These are phyloP conservation scores for Diadumene lineata DNA, from an alignment of 92 coral and sea anemone species.

Conservation along the genomic window DNA sequence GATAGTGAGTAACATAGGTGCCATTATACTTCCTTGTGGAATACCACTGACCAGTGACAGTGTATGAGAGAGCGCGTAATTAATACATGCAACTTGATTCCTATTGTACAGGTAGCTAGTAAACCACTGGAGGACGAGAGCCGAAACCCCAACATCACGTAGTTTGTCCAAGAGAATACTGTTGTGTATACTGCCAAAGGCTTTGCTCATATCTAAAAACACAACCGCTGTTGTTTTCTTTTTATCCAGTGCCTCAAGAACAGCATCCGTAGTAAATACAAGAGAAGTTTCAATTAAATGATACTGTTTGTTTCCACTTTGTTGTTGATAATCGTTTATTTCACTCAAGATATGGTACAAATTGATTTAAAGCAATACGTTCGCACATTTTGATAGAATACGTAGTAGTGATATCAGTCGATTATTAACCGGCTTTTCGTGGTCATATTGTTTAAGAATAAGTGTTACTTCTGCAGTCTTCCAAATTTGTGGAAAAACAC, in stretches of 20 bases:
- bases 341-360: not conserved
- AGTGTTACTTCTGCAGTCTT: not conserved
- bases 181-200: no score
- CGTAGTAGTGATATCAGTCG: not conserved
- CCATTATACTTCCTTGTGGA: not conserved
- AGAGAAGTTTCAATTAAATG: not conserved
- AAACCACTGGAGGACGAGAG: no score
- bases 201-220: not conserved
- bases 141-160: no score
- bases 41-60: not conserved
- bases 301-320: conserved; percentile 5
- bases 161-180: no score
- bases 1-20: not conserved
- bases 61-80: not conserved
- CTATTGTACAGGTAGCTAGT: no score
- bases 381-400: not conserved
- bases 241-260: not conserved
- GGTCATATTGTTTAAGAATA: not conserved
- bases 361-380: not conserved
- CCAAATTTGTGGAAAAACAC: not conserved
- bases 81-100: no score
- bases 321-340: no score
- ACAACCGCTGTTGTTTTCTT: not conserved
- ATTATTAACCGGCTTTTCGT: not conserved
- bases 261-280: not conserved